Evolutionary conservation across 2,797 vertebrate species (phyloP), one percentile per base, ranked within the genome.

Genomic region (Rhincodon typus): DNA sequence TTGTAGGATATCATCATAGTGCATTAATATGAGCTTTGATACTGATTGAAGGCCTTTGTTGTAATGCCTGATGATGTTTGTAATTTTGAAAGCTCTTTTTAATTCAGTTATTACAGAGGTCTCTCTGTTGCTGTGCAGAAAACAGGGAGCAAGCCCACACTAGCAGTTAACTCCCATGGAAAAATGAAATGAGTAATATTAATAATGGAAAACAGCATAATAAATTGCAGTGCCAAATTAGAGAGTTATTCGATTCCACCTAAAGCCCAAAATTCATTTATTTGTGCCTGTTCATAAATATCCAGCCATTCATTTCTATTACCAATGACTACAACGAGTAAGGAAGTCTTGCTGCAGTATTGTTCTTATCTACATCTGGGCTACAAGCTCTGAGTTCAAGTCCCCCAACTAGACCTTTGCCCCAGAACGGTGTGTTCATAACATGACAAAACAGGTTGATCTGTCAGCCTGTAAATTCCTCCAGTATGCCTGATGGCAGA

Each of bases 81-180:
- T 90, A 93, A 69, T 93, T 93, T 67, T 69, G n/a, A 42, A 69
- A 90, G 53, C 87, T n/a, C 53, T 66, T 90, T 90, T 90, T 15
- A 66, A n/a, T 90, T 90, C n/a, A 38, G n/a, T 27, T 8, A 13
- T 42, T n/a, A 21, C 25, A 38, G 66, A 93, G n/a, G 90, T 69
- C 8, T 4, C 21, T 93, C 34, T 66, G 90, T 93, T 90, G 62
- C 30, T 90, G 30, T 90, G 21, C 12, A 69, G n/a, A 42, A 42
- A 38, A 25, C 66, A 42, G 57, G 57, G 57, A 66, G 17, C n/a
- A 57, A 62, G 57, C 13, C 15, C 87, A 90, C 53, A 34, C 87
- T 17, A 90, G 34, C 25, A 42, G 90, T 38, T 12, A 93, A 38
- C n/a, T 42, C 8, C 34, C 57, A 15, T 93, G 8, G 38, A 93